These are phyloP conservation scores for Hippocampus kuda DNA, from an alignment of 2,797 vertebrate genomes.

Conservation along the genomic window DNA sequence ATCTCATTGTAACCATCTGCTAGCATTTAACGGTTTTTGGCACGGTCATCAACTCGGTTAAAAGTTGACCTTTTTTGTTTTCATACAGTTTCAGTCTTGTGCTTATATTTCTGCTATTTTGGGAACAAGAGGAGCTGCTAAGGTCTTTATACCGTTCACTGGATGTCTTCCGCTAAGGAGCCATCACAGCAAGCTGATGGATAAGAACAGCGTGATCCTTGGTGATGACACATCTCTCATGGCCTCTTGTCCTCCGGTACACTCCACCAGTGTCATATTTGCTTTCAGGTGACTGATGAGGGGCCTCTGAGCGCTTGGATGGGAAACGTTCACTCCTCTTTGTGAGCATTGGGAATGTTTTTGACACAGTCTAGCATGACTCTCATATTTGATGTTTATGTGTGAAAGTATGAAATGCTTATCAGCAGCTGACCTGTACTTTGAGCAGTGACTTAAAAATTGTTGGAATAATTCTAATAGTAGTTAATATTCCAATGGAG, in stretches of 20 bases:
- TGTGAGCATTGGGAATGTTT: constrained; percentile 3
- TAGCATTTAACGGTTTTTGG: not conserved
- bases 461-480: too few species aligned
- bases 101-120: constrained; percentile 3
- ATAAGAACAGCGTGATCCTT: constrained; percentile 20
- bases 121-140: constrained; percentile 10
- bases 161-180: constrained; percentile 9
- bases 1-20: not conserved
- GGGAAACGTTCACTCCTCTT: constrained; percentile 9
- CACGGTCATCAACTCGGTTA: constrained; percentile 11
- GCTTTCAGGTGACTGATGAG: constrained; percentile 26
- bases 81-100: constrained; percentile 6
- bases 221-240: constrained; percentile 22
- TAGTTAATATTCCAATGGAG: not conserved
- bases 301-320: not conserved
- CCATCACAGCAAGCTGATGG: constrained; percentile 19
- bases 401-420: too few species aligned
- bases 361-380: too few species aligned
- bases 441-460: too few species aligned
- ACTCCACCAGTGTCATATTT: constrained; percentile 23
- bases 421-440: too few species aligned
- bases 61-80: constrained; percentile 11
- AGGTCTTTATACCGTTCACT: constrained; percentile 36
- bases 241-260: constrained; percentile 11
- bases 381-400: not conserved